Base-by-base conservation (phyloP, 2,113 vertebrate species). In the Balaenoptera acutorostrata region DNA sequence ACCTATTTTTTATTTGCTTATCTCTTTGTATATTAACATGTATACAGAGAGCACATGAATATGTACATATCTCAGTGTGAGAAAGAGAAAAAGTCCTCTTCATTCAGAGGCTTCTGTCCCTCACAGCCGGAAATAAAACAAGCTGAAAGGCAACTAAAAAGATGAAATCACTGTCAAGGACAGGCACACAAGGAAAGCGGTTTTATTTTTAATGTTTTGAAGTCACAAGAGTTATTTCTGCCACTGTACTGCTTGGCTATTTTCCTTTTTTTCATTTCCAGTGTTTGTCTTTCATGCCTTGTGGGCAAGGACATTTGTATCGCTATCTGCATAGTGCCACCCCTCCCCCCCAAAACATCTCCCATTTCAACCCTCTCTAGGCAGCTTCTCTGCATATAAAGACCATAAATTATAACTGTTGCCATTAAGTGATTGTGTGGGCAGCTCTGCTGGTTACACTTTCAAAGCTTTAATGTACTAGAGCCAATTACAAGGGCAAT, bases 191-290 rank as follows among this genome's bases (percentile, higher is more conserved):
- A 94, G 81, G 44, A 72, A 98, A 88, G 29, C 20, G 4, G 4
- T 74, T 93, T 98, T 97, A 89, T 93, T 61, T 3, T 63, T 93
- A 96, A 97, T 66, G 12, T 77, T 92, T 97, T 92, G 90, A 98
- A 98, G 84, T 98, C n/a, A 97, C 3, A 93, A 80, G 88, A 94
- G 93, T 96, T 84, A 97, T 97, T 97, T 98, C 57, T 98, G 85
- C 86, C 96, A 95, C 36, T 91, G 49, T 17, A 95, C 14, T 36
- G 75, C 59, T 97, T 96, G 85, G 75, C 84, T 80, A 93, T 55
- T 97, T 95, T 97, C 69, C 52, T 78, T 86, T 13, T 78, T 59
- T 66, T 74, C 57, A 80, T 90, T 94, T 92, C 63, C 74, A 63
- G 61, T 91, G 31, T 96, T 97, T 97, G 84, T 90, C 88, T 97